phyloP scores from a whole-genome alignment of 2,797 vertebrate genomes.

The Alexandromys oeconomus region DNA sequence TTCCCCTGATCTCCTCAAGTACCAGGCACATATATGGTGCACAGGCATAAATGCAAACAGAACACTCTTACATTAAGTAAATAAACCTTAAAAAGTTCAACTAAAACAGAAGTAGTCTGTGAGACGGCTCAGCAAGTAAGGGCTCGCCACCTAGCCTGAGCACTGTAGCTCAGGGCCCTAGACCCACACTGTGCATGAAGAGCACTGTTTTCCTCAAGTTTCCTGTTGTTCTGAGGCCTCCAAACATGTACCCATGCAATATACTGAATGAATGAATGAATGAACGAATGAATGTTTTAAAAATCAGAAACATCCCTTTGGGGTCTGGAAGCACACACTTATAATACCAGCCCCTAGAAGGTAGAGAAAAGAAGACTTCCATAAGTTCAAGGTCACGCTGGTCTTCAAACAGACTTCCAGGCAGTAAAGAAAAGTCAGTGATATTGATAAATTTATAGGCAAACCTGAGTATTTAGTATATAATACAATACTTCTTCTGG shows the following conservation, averaged over 20 bases:
- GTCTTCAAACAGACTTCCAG: neutral
- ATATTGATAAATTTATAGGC: neutral
- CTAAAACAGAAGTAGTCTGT: neutral
- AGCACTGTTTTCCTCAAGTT: neutral
- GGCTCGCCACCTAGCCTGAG: neutral
- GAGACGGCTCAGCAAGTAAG: neutral
- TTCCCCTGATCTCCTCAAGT: neutral
- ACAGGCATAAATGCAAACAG: neutral
- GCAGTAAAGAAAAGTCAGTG: conserved; percentile 25
- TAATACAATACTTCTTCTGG: neutral
- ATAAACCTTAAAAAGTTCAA: neutral
- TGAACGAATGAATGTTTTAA: neutral
- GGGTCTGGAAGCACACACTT: neutral
- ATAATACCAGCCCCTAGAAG: neutral
- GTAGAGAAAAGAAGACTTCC: neutral
- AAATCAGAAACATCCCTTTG: neutral
- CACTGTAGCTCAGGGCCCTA: neutral
- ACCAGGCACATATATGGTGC: neutral
- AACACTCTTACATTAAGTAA: neutral
- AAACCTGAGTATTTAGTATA: conserved; percentile 1
- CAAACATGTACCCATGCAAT: neutral
- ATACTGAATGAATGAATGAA: neutral
- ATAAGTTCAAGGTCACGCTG: neutral
- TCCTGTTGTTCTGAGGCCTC: neutral
- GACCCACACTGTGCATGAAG: too few species aligned